Evolutionary conservation across 2,797 vertebrate genomes (phyloP).

Genomic region (Knipowitschia caucasica): DNA sequence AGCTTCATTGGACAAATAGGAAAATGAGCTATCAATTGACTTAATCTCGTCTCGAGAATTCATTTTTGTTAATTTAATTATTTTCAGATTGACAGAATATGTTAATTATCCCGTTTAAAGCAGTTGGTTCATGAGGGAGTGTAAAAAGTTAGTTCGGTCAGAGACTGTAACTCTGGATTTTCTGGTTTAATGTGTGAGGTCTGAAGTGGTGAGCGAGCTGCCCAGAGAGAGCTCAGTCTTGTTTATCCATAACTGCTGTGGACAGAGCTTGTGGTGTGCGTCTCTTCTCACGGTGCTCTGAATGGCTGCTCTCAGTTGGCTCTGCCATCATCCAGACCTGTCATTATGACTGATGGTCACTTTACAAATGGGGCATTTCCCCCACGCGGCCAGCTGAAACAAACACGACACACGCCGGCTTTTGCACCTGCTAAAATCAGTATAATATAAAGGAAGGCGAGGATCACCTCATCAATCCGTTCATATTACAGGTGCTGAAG

Average conservation of each 20-base stretch:
- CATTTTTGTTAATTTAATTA: no score
- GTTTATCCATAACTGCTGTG: constrained; percentile 58
- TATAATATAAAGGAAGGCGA: background rate
- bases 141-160: constrained; percentile 5
- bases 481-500: no score
- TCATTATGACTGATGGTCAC: constrained; percentile 64
- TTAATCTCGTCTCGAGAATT: no score
- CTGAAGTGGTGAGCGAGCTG: constrained; percentile 62
- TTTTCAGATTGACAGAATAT: no score
- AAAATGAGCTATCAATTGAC: no score
- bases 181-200: constrained; percentile 63
- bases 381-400: constrained; percentile 32
- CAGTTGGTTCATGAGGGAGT: background rate
- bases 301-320: constrained; percentile 42
- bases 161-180: constrained; percentile 28
- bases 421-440: constrained; percentile 48
- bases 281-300: constrained; percentile 27
- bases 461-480: no score
- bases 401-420: constrained; percentile 19
- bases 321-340: constrained; percentile 44
- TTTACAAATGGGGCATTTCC: constrained; percentile 58
- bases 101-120: background rate
- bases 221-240: constrained; percentile 35
- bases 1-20: no score
- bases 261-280: constrained; percentile 62